Percentiles rank a stretch among this genome's conserved stretches.
Evolutionary conservation across 1,140 invertebrate species (phyloP).

Genomic region (Drosophila parvula): DNA sequence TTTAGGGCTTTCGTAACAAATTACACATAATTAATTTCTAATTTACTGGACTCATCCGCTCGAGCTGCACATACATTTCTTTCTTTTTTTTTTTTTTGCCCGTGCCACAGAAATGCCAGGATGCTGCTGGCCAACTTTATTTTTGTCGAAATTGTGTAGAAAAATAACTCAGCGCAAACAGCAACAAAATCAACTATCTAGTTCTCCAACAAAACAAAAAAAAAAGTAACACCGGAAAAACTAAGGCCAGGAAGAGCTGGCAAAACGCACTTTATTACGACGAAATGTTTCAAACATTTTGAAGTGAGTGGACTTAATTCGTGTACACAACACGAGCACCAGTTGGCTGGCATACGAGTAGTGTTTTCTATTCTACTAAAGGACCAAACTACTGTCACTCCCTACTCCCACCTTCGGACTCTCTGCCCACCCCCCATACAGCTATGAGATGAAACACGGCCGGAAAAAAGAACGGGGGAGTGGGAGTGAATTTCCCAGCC

Average conservation of each 20-base stretch:
- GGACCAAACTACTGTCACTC: slow-evolving; percentile 10
- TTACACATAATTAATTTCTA: slow-evolving; percentile 2
- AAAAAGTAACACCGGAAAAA: slow-evolving; percentile 5
- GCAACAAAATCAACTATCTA: slow-evolving; percentile 30
- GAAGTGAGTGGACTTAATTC: slow-evolving; percentile 76
- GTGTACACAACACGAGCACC: slow-evolving; percentile 53
- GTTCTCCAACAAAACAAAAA: slow-evolving; percentile 21
- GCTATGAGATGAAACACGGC: slow-evolving; percentile 27
- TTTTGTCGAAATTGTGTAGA: slow-evolving; percentile 43
- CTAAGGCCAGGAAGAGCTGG: slow-evolving; percentile 27
- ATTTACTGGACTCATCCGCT: background rate
- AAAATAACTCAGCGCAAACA: slow-evolving; percentile 60
- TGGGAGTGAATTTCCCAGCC: slow-evolving; percentile 26
- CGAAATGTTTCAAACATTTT: slow-evolving; percentile 71
- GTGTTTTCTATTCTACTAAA: slow-evolving; percentile 30
- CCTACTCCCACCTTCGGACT: background rate
- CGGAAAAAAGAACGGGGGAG: slow-evolving; percentile 2
- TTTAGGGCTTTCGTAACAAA: slow-evolving; percentile 13
- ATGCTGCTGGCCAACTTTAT: slow-evolving; percentile 53
- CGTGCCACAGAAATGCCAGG: slow-evolving; percentile 48
- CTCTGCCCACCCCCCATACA: slow-evolving; percentile 1
- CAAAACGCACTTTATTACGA: slow-evolving; percentile 73
- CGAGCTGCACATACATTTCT: background rate
- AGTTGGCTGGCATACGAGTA: slow-evolving; percentile 15
- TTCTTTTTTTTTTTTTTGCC: background rate